Percentiles rank a stretch among this genome's conserved stretches.
Evolutionary conservation across 2,113 vertebrate species (phyloP).

Genomic region (Plecturocebus donacophilus): DNA sequence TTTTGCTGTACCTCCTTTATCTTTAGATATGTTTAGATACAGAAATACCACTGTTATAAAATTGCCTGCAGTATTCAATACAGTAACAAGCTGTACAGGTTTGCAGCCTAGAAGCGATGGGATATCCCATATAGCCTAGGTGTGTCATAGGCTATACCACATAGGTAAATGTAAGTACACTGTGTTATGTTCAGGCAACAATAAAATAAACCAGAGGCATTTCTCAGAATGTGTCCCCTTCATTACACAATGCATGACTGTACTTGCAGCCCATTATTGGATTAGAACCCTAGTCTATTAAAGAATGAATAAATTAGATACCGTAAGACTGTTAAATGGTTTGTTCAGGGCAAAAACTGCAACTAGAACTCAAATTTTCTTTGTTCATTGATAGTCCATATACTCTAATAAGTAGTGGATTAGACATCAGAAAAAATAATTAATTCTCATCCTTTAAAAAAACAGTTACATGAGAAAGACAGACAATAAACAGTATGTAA

Average conservation of each 20-base stretch:
- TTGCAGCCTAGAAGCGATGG: not conserved
- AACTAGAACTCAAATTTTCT: not conserved
- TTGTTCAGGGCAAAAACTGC: not conserved
- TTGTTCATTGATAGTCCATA: not conserved
- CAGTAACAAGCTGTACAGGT: not conserved
- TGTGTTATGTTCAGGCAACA: not conserved
- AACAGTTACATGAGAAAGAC: not conserved
- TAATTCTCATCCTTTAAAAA: not conserved
- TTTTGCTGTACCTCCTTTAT: not conserved
- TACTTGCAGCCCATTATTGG: not conserved
- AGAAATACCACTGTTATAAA: not conserved
- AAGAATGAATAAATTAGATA: not conserved
- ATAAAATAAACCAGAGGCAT: not conserved
- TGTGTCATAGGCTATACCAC: not conserved
- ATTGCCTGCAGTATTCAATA: not conserved
- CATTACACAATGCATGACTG: not conserved
- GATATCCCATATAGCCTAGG: not conserved
- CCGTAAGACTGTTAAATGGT: not conserved
- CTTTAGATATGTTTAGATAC: not conserved
- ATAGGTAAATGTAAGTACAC: not conserved
- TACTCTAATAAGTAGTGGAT: not conserved
- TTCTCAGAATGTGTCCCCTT: not conserved
- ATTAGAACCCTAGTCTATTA: not conserved
- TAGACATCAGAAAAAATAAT: not conserved
- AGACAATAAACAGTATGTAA: not conserved